Evolutionary conservation across 1,140 invertebrate genomes (phyloP).

Genomic region (Drosophila asahinai): DNA sequence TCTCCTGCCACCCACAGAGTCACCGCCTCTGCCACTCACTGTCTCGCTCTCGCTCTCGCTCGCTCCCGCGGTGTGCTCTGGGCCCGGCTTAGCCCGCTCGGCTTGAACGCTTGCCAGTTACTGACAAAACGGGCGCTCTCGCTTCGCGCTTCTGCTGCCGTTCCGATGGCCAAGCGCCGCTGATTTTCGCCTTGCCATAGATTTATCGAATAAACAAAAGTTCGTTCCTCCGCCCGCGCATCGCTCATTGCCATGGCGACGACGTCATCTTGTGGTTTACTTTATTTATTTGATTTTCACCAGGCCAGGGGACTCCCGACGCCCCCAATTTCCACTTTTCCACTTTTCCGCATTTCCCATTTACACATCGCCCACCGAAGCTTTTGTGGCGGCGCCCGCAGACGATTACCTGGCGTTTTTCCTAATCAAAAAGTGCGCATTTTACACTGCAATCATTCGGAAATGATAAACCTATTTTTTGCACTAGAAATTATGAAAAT

Average conservation of each 20-base stretch:
- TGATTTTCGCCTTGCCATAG: constrained; percentile 59
- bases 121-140: constrained; percentile 49
- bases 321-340: constrained; percentile 2
- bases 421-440: constrained; percentile 74
- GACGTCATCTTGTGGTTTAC: constrained; percentile 80
- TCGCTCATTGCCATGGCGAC: constrained; percentile 69
- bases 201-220: constrained; percentile 84
- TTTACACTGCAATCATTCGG: constrained; percentile 28
- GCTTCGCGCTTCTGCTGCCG: constrained; percentile 32
- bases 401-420: constrained; percentile 70
- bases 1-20: neutral
- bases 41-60: constrained; percentile 27
- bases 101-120: constrained; percentile 71
- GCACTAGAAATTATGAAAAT: neutral
- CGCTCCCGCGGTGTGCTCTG: constrained; percentile 23
- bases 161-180: constrained; percentile 52
- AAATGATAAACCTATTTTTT: neutral
- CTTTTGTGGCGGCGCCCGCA: constrained; percentile 69
- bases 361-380: constrained; percentile 15
- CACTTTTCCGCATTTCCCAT: neutral
- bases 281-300: constrained; percentile 81
- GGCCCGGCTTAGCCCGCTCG: constrained; percentile 67
- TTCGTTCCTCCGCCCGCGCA: constrained; percentile 22
- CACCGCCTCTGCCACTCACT: constrained; percentile 5
- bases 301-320: constrained; percentile 14